Base-by-base conservation (phyloP, 2,113 vertebrate species). In the Bufo gargarizans region DNA sequence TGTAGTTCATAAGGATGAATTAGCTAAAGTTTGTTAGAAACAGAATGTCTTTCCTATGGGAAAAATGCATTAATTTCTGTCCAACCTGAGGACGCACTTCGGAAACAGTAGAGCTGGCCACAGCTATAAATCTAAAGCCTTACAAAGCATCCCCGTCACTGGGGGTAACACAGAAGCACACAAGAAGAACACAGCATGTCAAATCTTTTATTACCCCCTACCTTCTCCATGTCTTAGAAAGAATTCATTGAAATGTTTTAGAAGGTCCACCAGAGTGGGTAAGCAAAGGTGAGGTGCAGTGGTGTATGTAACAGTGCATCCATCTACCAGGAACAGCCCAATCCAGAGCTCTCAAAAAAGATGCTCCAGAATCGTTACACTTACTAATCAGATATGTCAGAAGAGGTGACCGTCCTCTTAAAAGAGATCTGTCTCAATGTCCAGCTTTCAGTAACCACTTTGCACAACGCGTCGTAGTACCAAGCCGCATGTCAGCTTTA, bases 1-100 rank as follows among this genome's bases (percentile, higher is more conserved):
- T 71, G 63, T 55, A 65, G 63, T 84, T 84, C 14, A 59, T 69
- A 14, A 69, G 63, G 47, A 69, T 22, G 49, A 84, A 71, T 71
- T 50, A 67, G 61, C 61, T 53, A 53, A 71, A 71, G 11, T 84
- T 71, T n/a, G 55, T 65, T 81, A 67, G 8, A 16, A 69, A n/a
- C 3, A 71, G 20, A 22, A 71, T n/a, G n/a, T 49, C 67, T 55
- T 69, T 84, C n/a, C 49, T 71, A 4, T 69, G 63, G 82, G 82
- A 71, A 71, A 81, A 47, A n/a, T 61, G 49, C 9, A 55, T 79
- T 56, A 3, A 33, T n/a, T 22, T 33, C 14, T 76, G 72, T 20
- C 10, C 43, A 49, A 76, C 9, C 1, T 17, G 43, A 17, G 45
- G 45, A 76, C 9, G 16, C 45, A 47, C 49, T 49, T 76, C 72